Percentiles rank a stretch among this genome's conserved stretches.
phyloP scores from a whole-genome alignment of 2,113 vertebrate genomes.

The Salvelinus alpinus region DNA sequence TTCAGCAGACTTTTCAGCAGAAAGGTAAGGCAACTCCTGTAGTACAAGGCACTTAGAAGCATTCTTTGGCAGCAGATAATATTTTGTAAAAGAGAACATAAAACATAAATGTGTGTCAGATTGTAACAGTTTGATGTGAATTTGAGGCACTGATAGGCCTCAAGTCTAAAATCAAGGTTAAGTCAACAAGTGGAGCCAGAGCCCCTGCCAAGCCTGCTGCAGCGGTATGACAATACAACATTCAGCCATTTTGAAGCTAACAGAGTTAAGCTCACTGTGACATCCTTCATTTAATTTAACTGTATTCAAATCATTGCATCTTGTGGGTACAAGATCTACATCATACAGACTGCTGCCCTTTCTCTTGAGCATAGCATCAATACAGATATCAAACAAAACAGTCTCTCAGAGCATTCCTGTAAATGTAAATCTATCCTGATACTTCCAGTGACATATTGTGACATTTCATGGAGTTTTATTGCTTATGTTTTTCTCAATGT shows the following conservation, averaged over 20 bases:
- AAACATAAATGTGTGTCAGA: slow-evolving; percentile 1
- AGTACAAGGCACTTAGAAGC: not conserved
- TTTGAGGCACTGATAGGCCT: slow-evolving; percentile 55
- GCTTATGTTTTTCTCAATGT: not conserved
- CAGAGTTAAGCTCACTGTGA: slow-evolving; percentile 8
- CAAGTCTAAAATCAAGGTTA: slow-evolving; percentile 43
- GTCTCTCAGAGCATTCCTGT: not conserved
- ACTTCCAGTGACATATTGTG: not conserved
- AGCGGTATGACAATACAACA: slow-evolving; percentile 43
- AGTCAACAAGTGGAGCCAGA: slow-evolving; percentile 46
- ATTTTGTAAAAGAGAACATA: not conserved
- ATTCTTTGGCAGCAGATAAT: not conserved
- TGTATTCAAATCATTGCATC: slow-evolving; percentile 7
- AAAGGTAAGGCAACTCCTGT: slow-evolving; percentile 77
- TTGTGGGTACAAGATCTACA: not conserved
- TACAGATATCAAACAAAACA: not conserved
- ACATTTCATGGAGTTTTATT: not conserved
- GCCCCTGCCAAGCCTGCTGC: slow-evolving; percentile 34
- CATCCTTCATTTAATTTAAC: slow-evolving; percentile 29
- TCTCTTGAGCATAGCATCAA: not conserved
- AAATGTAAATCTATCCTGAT: not conserved
- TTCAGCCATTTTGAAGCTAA: slow-evolving; percentile 24
- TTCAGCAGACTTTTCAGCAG: slow-evolving; percentile 88
- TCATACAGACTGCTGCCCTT: not conserved
- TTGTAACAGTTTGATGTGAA: slow-evolving; percentile 58